Percentiles rank a stretch among this genome's conserved stretches.
These are phyloP conservation scores for Crypturellus undulatus DNA, from an alignment of 2,113 vertebrate species.

Conservation along the genomic window DNA sequence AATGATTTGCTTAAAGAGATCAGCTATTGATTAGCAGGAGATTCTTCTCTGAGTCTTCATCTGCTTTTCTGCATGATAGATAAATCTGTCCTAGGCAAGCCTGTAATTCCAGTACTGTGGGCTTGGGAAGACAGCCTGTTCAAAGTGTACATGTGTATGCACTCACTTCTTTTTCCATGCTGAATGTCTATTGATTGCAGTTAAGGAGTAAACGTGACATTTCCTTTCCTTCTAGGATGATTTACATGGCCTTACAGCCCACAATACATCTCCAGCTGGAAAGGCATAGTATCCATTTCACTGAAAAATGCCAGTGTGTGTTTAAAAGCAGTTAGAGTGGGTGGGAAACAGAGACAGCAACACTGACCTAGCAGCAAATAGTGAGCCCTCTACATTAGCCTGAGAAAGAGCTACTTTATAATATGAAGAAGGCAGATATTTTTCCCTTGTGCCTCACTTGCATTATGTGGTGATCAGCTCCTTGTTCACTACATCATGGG, in stretches of 20 bases:
- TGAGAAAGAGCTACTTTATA: background rate
- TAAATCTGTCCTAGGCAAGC: background rate
- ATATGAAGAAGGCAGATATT: background rate
- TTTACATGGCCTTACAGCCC: background rate
- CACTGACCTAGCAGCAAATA: background rate
- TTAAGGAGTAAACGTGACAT: background rate
- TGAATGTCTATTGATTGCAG: background rate
- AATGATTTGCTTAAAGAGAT: slow-evolving; percentile 52
- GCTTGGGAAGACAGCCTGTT: background rate
- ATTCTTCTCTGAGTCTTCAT: background rate
- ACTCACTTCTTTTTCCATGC: background rate
- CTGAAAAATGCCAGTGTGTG: background rate
- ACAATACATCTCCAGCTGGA: background rate
- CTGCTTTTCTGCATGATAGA: background rate
- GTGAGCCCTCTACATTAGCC: background rate
- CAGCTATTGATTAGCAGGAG: slow-evolving; percentile 51
- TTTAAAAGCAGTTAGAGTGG: background rate
- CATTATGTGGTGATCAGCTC: background rate
- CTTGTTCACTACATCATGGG: background rate
- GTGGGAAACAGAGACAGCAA: background rate
- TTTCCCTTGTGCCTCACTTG: background rate
- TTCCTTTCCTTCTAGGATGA: background rate
- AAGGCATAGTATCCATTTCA: background rate
- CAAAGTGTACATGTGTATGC: background rate
- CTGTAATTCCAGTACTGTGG: background rate